Evolutionary conservation across 2,888 invertebrate genomes (phyloP), one percentile per base, ranked within the genome.

Genomic region (Drosophila seclusa): DNA sequence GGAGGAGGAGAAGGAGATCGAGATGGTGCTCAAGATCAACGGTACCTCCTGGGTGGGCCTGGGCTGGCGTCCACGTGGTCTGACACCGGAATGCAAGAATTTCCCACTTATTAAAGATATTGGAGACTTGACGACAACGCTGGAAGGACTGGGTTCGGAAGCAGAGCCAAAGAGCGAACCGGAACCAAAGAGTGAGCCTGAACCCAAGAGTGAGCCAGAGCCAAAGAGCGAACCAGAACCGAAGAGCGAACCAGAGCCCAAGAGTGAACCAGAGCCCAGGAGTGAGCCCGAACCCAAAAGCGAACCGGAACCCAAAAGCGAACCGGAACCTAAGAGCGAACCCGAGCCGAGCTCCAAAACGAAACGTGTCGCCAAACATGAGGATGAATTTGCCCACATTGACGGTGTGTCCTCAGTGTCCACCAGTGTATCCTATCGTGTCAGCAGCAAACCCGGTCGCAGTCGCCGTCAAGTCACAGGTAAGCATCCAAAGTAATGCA

Each of bases 21-120:
- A 99, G 92, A 94, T 98, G 31, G 95, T 98, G 0, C 95, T 98
- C 93, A 95, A 96, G 55, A 97, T 97, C n/a, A 97, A 98, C 82
- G 96, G 97, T 2, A 96, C 96, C 0, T 97, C 97, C 18, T 99
- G 98, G 94, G 96, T 96, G 5, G 95, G 96, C 10, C 83, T 99
- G 8, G 99, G 99, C n/a, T 99, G 99, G 98, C 94, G 98, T 64
- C 98, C 99, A 0, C 94, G 94, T 48, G 94, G 95, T 13, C 89
- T 97, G 64, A 96, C 96, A 0, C 95, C 96, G 27, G 94, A 95
- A 61, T 98, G 98, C 91, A 96, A 96, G 88, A 96, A 97, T 84
- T 97, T 97, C 92, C 98, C 98, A 0, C 94, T 95, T 0, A 94
- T 96, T 36, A 93, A 93, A 13, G 94, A 94, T 50, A 91, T 88